phyloP scores from a whole-genome alignment of 2,888 invertebrate genomes.

The Brenthis hecate region DNA sequence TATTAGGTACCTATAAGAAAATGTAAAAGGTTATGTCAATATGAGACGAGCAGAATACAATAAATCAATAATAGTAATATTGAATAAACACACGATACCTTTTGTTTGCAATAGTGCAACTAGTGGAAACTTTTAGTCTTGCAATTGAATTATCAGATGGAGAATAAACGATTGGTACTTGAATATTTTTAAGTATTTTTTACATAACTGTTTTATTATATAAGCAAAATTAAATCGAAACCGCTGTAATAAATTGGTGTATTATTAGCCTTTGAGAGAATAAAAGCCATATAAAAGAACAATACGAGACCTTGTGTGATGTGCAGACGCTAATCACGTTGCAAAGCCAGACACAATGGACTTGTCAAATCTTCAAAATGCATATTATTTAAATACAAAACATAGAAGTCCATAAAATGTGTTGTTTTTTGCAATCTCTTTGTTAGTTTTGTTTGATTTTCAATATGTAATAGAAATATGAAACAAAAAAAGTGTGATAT shows the following conservation, averaged over 20 bases:
- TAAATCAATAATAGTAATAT: slow-evolving; percentile 24
- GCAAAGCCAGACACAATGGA: slow-evolving; percentile 19
- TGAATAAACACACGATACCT: slow-evolving; percentile 21
- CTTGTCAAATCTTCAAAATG: slow-evolving; percentile 18
- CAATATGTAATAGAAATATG: not conserved
- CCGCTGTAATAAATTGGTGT: too few species aligned
- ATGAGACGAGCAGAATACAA: slow-evolving; percentile 1
- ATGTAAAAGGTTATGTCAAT: not conserved
- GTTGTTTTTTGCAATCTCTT: not conserved
- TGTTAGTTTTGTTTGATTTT: not conserved
- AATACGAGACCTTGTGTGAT: slow-evolving; percentile 22
- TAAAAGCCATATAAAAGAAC: slow-evolving; percentile 15
- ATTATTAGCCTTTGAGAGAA: slow-evolving; percentile 7
- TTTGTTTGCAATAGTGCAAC: slow-evolving; percentile 10
- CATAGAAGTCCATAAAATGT: not conserved
- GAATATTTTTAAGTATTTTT: not conserved
- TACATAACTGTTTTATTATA: not conserved
- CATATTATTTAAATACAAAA: not conserved
- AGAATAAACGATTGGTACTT: not conserved
- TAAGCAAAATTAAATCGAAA: not conserved
- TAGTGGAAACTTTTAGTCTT: slow-evolving; percentile 18
- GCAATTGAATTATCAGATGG: slow-evolving; percentile 13
- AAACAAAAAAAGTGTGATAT: too few species aligned
- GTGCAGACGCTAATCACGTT: slow-evolving; percentile 18
- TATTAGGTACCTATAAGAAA: too few species aligned